Evolutionary conservation across 37 sponge, comb jelly and placozoan genomes (phyloP).

Genomic region (Dysidea cf. avara): DNA sequence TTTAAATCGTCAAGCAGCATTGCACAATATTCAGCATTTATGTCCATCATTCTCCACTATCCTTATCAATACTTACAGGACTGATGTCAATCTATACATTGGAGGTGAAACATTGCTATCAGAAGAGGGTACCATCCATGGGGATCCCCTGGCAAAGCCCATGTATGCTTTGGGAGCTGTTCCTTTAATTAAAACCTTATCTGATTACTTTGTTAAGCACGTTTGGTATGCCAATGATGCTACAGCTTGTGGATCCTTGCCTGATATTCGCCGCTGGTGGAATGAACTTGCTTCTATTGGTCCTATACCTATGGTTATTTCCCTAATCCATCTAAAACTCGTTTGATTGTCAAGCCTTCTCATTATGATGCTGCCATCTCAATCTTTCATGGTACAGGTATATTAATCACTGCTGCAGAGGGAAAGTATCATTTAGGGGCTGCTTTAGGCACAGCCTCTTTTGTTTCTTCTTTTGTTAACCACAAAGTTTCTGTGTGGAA

Average conservation of each 20-base stretch:
- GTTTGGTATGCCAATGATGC: slow-evolving; percentile 29
- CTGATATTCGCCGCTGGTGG: slow-evolving; percentile 2
- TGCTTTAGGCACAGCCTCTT: not conserved
- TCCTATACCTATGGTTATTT: slow-evolving; percentile 2
- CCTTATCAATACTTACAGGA: slow-evolving; percentile 27
- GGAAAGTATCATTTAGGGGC: slow-evolving; percentile 13
- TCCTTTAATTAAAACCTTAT: slow-evolving; percentile 36
- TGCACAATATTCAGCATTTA: slow-evolving; percentile 22
- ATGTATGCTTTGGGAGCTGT: slow-evolving; percentile 49
- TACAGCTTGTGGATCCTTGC: slow-evolving; percentile 1
- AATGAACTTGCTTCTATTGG: not conserved
- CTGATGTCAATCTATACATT: slow-evolving; percentile 12
- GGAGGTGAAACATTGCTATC: slow-evolving; percentile 39
- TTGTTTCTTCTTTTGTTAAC: slow-evolving; percentile 1
- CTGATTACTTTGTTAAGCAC: not conserved
- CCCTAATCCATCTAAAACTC: slow-evolving; percentile 18
- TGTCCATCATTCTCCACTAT: slow-evolving; percentile 31
- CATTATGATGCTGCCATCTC: slow-evolving; percentile 2
- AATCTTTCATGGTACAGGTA: slow-evolving; percentile 1
- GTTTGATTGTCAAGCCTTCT: slow-evolving; percentile 5
- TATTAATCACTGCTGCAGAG: slow-evolving; percentile 13
- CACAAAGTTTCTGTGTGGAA: slow-evolving; percentile 5
- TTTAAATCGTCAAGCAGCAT: slow-evolving; percentile 35
- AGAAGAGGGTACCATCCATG: slow-evolving; percentile 54
- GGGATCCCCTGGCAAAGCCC: slow-evolving; percentile 36